Evolutionary conservation across 1,140 invertebrate species (phyloP).

Genomic region (Calliphora vicina): DNA sequence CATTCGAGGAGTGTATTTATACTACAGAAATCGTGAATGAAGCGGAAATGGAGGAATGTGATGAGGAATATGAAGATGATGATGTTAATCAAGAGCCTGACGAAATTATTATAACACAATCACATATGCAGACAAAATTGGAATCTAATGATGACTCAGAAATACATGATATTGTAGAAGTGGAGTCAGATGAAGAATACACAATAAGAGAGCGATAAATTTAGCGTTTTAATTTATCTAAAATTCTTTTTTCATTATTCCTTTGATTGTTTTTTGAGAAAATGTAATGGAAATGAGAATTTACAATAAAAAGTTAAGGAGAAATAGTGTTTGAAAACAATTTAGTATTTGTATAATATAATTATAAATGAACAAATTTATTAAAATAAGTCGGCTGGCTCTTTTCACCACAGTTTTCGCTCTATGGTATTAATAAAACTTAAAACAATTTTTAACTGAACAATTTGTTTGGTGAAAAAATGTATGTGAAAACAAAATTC

Average conservation of each 20-base stretch:
- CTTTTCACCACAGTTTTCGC: too few species aligned
- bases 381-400: too few species aligned
- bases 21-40: conserved; percentile 50
- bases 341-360: too few species aligned
- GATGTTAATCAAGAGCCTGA: conserved; percentile 41
- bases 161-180: conserved; percentile 3
- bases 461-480: too few species aligned
- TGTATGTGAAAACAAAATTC: too few species aligned
- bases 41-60: neutral
- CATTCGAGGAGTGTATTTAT: conserved; percentile 54
- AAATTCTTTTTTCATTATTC: neutral
- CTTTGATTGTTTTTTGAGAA: too few species aligned
- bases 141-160: neutral
- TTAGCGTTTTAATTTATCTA: neutral
- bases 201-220: neutral
- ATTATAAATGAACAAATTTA: too few species aligned
- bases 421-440: too few species aligned
- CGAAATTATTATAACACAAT: conserved; percentile 7
- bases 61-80: conserved; percentile 37
- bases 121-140: neutral
- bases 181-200: conserved; percentile 10
- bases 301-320: too few species aligned
- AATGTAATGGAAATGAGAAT: too few species aligned
- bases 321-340: too few species aligned
- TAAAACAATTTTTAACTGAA: too few species aligned